A percentile compares a stretch with the other conserved stretches of the same genome.
Conservation (phyloP, 2,888 invertebrate genomes). For the Helleia helle region DNA sequence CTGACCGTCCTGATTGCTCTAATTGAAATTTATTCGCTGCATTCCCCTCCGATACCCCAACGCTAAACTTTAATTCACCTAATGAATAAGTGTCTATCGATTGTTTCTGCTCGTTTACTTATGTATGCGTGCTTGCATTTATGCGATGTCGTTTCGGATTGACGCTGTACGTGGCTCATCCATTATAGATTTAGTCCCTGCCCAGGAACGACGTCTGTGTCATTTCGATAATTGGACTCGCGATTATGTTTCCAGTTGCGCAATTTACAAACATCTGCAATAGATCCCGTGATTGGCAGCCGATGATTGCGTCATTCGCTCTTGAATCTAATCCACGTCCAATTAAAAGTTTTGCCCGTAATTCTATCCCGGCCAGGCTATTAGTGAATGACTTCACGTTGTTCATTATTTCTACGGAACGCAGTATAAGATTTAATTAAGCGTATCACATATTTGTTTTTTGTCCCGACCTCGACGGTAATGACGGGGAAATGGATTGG, state of each 20-base stretch:
- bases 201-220: slow-evolving; percentile 47
- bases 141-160: slow-evolving; percentile 65
- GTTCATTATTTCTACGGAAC: slow-evolving; percentile 12
- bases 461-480: background rate
- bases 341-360: slow-evolving; percentile 48
- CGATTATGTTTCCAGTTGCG: slow-evolving; percentile 45
- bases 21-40: slow-evolving; percentile 61
- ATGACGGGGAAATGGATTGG: slow-evolving; percentile 22
- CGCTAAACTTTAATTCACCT: slow-evolving; percentile 30
- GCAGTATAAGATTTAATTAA: slow-evolving; percentile 7
- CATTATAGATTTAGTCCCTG: slow-evolving; percentile 65
- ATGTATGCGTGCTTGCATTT: slow-evolving; percentile 52
- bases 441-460: slow-evolving; percentile 1
- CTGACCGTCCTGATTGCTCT: slow-evolving; percentile 51
- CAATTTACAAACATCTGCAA: slow-evolving; percentile 56
- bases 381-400: slow-evolving; percentile 11
- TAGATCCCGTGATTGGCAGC: slow-evolving; percentile 55
- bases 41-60: slow-evolving; percentile 39
- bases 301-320: slow-evolving; percentile 43
- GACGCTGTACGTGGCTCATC: slow-evolving; percentile 68
- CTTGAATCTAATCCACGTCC: slow-evolving; percentile 42
- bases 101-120: slow-evolving; percentile 37
- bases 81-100: slow-evolving; percentile 43
- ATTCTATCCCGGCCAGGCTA: slow-evolving; percentile 28
- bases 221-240: slow-evolving; percentile 68